Evolutionary conservation across 1,140 invertebrate species (phyloP).

Genomic region (Drosophila murphyi): DNA sequence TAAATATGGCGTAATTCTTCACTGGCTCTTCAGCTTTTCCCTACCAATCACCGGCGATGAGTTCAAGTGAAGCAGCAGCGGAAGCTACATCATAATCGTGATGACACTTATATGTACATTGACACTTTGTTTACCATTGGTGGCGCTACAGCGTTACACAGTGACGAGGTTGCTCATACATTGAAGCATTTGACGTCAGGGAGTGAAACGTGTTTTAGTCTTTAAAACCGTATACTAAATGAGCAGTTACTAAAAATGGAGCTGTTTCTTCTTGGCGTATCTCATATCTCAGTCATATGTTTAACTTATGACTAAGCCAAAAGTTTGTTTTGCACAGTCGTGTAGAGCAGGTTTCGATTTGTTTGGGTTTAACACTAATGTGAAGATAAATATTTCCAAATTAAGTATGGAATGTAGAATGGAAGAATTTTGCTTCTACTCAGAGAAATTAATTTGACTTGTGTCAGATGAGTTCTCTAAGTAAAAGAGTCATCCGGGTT

Average conservation of each 20-base stretch:
- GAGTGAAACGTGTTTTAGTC: constrained; percentile 30
- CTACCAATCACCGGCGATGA: not conserved
- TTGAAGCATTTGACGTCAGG: constrained; percentile 33
- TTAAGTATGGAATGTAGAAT: constrained; percentile 22
- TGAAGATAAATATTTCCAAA: constrained; percentile 32
- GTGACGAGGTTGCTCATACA: constrained; percentile 20
- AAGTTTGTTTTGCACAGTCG: not conserved
- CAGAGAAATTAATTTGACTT: constrained; percentile 17
- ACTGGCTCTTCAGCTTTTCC: not conserved
- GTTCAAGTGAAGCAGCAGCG: constrained; percentile 11
- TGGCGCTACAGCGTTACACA: constrained; percentile 12
- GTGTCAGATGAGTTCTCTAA: not conserved
- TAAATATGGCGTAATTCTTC: not conserved
- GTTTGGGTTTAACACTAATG: constrained; percentile 16
- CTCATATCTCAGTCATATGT: constrained; percentile 10
- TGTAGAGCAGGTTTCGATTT: constrained; percentile 27
- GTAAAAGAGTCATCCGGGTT: not conserved
- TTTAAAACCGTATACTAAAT: not conserved
- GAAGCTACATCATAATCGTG: constrained; percentile 34
- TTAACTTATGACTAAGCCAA: constrained; percentile 33
- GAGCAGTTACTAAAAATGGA: not conserved
- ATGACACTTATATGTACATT: constrained; percentile 11
- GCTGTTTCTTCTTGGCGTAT: constrained; percentile 25
- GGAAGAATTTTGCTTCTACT: constrained; percentile 1
- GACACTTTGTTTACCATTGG: constrained; percentile 24